These are phyloP conservation scores for Ptychoptera albimana DNA, from an alignment of 2,888 invertebrate species.

Conservation along the genomic window DNA sequence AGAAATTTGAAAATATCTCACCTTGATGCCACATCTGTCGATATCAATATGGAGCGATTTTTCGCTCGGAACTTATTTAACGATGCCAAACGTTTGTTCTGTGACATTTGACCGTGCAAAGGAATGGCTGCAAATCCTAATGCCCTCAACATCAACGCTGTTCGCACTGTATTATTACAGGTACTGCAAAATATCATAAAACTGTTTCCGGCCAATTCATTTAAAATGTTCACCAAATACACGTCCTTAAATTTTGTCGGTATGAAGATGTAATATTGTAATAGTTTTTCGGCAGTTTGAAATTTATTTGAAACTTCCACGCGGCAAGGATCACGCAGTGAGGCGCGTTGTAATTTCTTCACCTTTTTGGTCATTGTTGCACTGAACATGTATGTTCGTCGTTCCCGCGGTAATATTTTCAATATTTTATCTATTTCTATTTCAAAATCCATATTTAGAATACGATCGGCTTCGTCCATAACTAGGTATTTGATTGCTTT, in stretches of 20 bases:
- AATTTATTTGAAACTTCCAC: slow-evolving; percentile 94
- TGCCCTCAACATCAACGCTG: slow-evolving; percentile 75
- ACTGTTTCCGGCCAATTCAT: slow-evolving; percentile 87
- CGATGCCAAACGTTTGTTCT: slow-evolving; percentile 88
- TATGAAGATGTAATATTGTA: slow-evolving; percentile 89
- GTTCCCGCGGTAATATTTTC: slow-evolving; percentile 70
- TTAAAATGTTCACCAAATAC: slow-evolving; percentile 86
- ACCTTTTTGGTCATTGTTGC: slow-evolving; percentile 99
- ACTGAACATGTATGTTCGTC: slow-evolving; percentile 87
- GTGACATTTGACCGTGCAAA: slow-evolving; percentile 97
- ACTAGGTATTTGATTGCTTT: slow-evolving; percentile 80
- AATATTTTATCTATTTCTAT: slow-evolving; percentile 93
- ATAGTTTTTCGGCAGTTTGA: slow-evolving; percentile 92
- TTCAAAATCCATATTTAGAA: slow-evolving; percentile 98
- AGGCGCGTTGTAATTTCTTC: slow-evolving; percentile 90
- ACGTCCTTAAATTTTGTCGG: slow-evolving; percentile 96
- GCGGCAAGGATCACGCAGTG: slow-evolving; percentile 83
- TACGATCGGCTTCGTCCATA: slow-evolving; percentile 98
- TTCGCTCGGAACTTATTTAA: slow-evolving; percentile 94
- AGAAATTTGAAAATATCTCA: slow-evolving; percentile 22
- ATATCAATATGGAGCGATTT: slow-evolving; percentile 84
- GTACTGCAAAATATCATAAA: slow-evolving; percentile 97
- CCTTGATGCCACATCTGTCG: slow-evolving; percentile 97
- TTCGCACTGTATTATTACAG: slow-evolving; percentile 79
- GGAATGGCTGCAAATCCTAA: slow-evolving; percentile 90